These are phyloP conservation scores for Champsocephalus gunnari DNA, from an alignment of 2,797 vertebrate genomes.

Conservation along the genomic window DNA sequence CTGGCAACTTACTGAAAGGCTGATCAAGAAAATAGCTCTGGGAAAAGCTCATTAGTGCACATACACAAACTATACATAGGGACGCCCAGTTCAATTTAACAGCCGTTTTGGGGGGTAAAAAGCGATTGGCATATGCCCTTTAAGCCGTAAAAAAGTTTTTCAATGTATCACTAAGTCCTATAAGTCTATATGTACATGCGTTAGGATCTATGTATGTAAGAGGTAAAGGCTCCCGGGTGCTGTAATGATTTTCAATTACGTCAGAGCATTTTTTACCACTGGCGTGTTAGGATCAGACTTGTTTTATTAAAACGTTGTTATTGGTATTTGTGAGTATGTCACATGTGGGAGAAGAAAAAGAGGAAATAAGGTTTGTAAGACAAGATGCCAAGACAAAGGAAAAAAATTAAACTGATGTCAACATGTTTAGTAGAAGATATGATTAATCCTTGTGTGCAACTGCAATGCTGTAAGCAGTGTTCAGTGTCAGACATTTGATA, in stretches of 20 bases:
- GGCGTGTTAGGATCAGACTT: conserved; percentile 46
- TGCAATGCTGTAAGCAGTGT: not conserved
- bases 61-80: not conserved
- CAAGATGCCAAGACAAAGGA: no score
- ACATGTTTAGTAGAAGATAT: not conserved
- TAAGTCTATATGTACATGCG: not conserved
- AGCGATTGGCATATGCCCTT: not conserved
- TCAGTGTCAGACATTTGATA: not conserved
- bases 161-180: not conserved
- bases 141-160: conserved; percentile 1
- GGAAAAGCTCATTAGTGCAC: not conserved
- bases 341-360: not conserved
- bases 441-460: not conserved
- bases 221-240: not conserved
- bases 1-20: not conserved
- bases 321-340: conserved; percentile 17
- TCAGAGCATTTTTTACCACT: conserved; percentile 30
- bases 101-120: not conserved
- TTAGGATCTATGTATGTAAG: not conserved
- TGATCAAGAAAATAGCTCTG: not conserved
- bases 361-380: conserved; percentile 1
- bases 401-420: no score
- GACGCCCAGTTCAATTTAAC: not conserved
- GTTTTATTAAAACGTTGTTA: conserved; percentile 32
- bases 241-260: conserved; percentile 15